These are phyloP conservation scores for Knipowitschia caucasica DNA, from an alignment of 2,797 vertebrate species.

Conservation along the genomic window DNA sequence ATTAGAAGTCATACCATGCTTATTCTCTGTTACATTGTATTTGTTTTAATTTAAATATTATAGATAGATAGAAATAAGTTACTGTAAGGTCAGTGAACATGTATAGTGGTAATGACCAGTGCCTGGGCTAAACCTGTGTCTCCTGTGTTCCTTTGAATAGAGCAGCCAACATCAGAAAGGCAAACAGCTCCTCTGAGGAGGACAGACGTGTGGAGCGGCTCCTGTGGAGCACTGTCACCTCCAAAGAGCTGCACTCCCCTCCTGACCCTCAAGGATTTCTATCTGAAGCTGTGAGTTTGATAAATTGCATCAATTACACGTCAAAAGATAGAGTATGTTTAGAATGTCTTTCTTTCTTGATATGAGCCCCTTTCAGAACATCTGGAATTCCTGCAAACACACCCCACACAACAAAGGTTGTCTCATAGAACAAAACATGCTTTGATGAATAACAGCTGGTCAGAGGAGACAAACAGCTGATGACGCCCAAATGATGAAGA, in stretches of 20 bases:
- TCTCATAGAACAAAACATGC: constrained; percentile 23
- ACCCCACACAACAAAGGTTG: constrained; percentile 24
- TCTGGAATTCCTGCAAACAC: constrained; percentile 30
- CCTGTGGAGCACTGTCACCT: constrained; percentile 56
- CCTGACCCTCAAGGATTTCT: constrained; percentile 51
- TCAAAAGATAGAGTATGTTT: constrained; percentile 18
- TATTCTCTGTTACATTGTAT: constrained; percentile 12
- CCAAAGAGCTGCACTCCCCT: constrained; percentile 49
- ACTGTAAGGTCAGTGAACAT: constrained; percentile 32
- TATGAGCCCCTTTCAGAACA: constrained; percentile 25
- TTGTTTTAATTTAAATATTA: constrained; percentile 10
- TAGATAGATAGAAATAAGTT: constrained; percentile 17
- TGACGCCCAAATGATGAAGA: constrained; percentile 26
- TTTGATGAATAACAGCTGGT: constrained; percentile 30
- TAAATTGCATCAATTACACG: constrained; percentile 21
- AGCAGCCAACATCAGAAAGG: constrained; percentile 43
- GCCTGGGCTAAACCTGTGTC: constrained; percentile 45
- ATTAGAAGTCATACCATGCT: too few species aligned
- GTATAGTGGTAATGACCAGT: constrained; percentile 9
- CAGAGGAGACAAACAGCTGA: constrained; percentile 21
- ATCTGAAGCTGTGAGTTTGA: constrained; percentile 64
- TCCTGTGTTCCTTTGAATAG: constrained; percentile 54
- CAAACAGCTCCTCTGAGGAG: constrained; percentile 38
- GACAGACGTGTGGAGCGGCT: constrained; percentile 24
- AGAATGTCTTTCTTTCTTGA: constrained; percentile 17